phyloP scores from a whole-genome alignment of 1,140 invertebrate genomes.

The Calliopsis andreniformis region DNA sequence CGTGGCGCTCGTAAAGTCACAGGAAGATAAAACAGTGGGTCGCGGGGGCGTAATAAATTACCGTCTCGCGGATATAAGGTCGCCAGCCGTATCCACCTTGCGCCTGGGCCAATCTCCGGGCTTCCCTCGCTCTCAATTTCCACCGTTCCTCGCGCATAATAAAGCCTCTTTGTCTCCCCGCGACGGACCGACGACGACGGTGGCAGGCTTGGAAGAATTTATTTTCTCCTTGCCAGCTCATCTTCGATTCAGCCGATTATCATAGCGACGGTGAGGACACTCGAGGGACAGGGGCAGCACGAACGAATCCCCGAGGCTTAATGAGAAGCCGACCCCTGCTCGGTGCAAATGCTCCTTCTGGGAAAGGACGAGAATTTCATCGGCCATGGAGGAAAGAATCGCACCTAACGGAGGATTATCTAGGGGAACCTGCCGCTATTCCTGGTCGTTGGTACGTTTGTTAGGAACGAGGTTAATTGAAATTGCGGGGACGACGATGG shows the following conservation, averaged over 20 bases:
- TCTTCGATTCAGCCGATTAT: conserved; percentile 66
- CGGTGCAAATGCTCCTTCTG: conserved; percentile 14
- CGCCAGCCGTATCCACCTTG: conserved; percentile 40
- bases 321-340: conserved; percentile 28
- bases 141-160: conserved; percentile 65
- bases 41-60: conserved; percentile 49
- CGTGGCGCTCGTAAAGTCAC: neutral
- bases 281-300: neutral
- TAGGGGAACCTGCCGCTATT: neutral
- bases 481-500: neutral
- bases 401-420: neutral
- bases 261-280: conserved; percentile 41
- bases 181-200: neutral
- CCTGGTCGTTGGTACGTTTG: neutral
- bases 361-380: neutral
- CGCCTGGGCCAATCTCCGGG: conserved; percentile 56
- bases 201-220: conserved; percentile 60
- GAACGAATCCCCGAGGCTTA: conserved; percentile 15
- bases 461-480: conserved; percentile 5
- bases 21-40: conserved; percentile 11
- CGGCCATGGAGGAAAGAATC: conserved; percentile 28
- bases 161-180: conserved; percentile 63
- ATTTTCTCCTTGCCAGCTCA: conserved; percentile 50
- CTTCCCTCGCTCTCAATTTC: conserved; percentile 61
- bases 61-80: conserved; percentile 58